phyloP scores from a whole-genome alignment of 2,797 vertebrate species.

The Furcifer pardalis region DNA sequence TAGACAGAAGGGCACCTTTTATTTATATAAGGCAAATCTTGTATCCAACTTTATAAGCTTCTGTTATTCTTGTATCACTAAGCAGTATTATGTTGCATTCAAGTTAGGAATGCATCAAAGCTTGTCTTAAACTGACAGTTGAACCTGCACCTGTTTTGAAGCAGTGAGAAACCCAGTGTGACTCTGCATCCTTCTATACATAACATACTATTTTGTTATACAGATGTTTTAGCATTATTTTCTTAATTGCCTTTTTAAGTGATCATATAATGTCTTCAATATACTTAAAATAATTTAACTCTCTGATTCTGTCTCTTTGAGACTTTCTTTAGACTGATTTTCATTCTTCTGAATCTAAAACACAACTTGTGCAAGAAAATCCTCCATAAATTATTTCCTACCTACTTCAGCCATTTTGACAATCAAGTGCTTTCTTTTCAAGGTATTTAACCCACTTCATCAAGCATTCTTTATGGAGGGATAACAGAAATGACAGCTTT shows the following conservation, averaged over 20 bases:
- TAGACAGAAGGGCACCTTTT: not conserved
- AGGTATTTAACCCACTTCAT: conserved; percentile 64
- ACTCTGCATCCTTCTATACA: conserved; percentile 34
- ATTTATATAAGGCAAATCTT: not conserved
- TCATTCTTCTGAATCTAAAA: conserved; percentile 47
- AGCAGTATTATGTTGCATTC: not conserved
- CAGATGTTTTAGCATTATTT: conserved; percentile 60
- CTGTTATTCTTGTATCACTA: not conserved
- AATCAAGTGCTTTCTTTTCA: conserved; percentile 68
- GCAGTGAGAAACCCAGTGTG: not conserved
- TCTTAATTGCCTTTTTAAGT: conserved; percentile 57
- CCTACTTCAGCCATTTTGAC: conserved; percentile 42
- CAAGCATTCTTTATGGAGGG: conserved; percentile 39
- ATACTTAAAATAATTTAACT: conserved; percentile 45
- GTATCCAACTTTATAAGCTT: not conserved
- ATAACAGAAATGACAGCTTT: conserved; percentile 50
- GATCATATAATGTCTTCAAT: conserved; percentile 40
- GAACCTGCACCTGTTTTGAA: not conserved
- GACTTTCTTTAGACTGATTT: conserved; percentile 37
- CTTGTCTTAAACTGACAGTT: not conserved
- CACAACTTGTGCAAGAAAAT: conserved; percentile 41
- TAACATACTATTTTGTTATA: conserved; percentile 56
- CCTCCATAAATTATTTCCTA: conserved; percentile 47
- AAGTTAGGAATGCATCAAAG: not conserved
- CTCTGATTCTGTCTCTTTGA: conserved; percentile 27